Conservation (phyloP, 2,797 vertebrate species). For the Molossus alvarezi region DNA sequence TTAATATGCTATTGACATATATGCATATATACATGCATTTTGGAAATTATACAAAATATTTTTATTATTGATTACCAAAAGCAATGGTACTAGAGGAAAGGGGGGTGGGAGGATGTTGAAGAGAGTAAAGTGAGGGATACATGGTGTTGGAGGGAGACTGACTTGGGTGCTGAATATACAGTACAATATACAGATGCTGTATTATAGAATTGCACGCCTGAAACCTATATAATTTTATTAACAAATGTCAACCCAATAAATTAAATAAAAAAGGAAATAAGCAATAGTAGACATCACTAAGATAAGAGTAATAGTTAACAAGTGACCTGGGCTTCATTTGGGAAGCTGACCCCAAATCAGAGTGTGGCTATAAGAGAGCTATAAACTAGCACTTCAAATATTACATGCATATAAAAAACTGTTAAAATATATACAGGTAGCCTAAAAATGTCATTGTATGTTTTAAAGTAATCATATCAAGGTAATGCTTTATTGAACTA, state of each 20-base stretch:
- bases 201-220: background rate
- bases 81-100: background rate
- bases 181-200: background rate
- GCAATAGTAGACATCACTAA: background rate
- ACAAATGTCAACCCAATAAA: too few species aligned
- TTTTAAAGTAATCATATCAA: slow-evolving; percentile 28
- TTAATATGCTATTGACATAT: background rate
- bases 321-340: background rate
- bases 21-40: background rate
- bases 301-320: background rate
- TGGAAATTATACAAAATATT: background rate
- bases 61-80: slow-evolving; percentile 53
- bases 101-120: background rate
- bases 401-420: background rate
- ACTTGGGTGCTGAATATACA: background rate
- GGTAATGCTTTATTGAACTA: background rate
- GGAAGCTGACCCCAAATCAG: background rate
- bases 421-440: background rate
- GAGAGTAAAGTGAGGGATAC: background rate
- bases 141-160: background rate
- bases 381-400: background rate
- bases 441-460: background rate
- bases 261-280: background rate
- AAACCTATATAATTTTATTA: too few species aligned
- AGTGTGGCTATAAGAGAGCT: background rate